Evolutionary conservation across 1,140 invertebrate species (phyloP).

Genomic region (Macrobrachium nipponense): DNA sequence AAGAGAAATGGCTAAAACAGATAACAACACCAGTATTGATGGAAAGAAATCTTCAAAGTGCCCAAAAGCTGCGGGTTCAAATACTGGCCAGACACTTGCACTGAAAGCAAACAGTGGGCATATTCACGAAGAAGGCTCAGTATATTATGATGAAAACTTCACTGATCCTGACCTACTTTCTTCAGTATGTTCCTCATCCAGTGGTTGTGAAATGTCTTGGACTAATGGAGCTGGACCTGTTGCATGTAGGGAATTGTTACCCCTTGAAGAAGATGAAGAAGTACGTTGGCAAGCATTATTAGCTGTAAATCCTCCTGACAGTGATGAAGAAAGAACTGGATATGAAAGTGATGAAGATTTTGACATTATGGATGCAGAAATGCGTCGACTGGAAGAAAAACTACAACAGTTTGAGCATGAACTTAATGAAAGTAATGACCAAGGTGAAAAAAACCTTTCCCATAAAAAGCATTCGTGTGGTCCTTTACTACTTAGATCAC

Average conservation of each 20-base stretch:
- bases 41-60: no score
- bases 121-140: slow-evolving; percentile 36
- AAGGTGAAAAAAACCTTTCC: neutral
- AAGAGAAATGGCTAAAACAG: no score
- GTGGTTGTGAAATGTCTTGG: slow-evolving; percentile 54
- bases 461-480: neutral
- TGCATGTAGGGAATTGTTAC: slow-evolving; percentile 56
- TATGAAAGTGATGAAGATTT: slow-evolving; percentile 63
- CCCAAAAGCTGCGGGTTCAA: no score
- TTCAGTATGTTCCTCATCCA: slow-evolving; percentile 43
- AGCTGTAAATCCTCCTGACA: slow-evolving; percentile 35
- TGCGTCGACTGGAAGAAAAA: slow-evolving; percentile 62
- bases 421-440: slow-evolving; percentile 8
- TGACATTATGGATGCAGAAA: slow-evolving; percentile 60
- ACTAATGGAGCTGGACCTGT: slow-evolving; percentile 49
- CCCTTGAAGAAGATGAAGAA: slow-evolving; percentile 56
- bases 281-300: slow-evolving; percentile 52
- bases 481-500: neutral
- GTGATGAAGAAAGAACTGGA: slow-evolving; percentile 44
- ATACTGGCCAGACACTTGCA: neutral
- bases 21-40: no score
- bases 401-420: slow-evolving; percentile 58
- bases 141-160: slow-evolving; percentile 37
- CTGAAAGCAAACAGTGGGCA: neutral
- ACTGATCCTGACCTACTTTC: slow-evolving; percentile 51